Evolutionary conservation across 2,113 vertebrate species (phyloP), one percentile per base, ranked within the genome.

Genomic region (Synodontis membranacea): DNA sequence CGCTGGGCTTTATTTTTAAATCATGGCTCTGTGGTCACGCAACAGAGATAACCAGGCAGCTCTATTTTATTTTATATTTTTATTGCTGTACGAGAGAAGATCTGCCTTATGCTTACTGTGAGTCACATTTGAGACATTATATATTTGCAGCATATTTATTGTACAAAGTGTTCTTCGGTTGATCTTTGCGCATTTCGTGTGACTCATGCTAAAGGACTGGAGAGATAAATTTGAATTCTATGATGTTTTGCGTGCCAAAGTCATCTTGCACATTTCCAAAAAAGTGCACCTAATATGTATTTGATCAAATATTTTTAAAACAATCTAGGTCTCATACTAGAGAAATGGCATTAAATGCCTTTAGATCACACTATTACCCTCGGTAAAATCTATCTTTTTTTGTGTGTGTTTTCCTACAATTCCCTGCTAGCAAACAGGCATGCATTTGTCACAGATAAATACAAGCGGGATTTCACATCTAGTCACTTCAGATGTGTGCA

Each of bases 1-100:
- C 92, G 92, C 92, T 93, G 92, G 90, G 89, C 91, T 93, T 90
- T 95, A 95, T 95, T 95, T 96, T 95, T 95, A 95, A 93, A 93
- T 89, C 81, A 91, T 92, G 89, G 90, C 92, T 93, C 84, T 82
- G 89, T 92, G 92, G 93, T 94, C 94, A 95, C 91, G 93, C 93
- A 92, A 94, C 91, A 91, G 91, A 91, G 88, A 82, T 79, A 28
- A 64, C 74, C 75, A 78, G 74, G 70, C 39, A 72, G 60, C 70
- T 78, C 28, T 83, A 34, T 46, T 56, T 37, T n/a, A n/a, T n/a
- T n/a, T n/a, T n/a, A n/a, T n/a, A n/a, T n/a, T 87, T 68, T 70
- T 19, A 23, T 62, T 25, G 76, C 79, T 58, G 58, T 21, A 66
- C 0, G n/a, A 84, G 17, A 74, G 21, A 50, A 80, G 76, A 80